Evolutionary conservation across 2,113 vertebrate genomes (phyloP).

Genomic region (Campylomormyrus tamandua): DNA sequence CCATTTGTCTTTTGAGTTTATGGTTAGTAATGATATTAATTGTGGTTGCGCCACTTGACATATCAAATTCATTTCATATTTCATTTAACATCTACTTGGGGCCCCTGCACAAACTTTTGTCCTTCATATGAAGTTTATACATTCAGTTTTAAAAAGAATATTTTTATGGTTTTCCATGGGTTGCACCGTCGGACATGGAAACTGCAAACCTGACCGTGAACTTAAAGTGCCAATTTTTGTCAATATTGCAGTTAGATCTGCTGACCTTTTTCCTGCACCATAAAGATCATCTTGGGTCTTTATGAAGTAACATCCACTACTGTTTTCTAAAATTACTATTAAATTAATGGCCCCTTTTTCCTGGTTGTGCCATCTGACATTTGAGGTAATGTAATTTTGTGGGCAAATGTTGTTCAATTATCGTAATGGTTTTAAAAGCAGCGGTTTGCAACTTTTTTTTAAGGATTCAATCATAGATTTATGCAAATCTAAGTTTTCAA

Average conservation of each 20-base stretch:
- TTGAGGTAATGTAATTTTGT: background rate
- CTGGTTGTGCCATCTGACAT: background rate
- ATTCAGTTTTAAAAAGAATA: background rate
- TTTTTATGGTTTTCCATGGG: background rate
- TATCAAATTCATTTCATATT: too few relatives aligned
- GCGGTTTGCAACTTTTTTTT: background rate
- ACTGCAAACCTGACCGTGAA: background rate
- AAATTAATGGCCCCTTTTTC: background rate
- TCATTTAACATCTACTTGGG: background rate
- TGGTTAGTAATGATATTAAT: background rate
- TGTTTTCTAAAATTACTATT: background rate
- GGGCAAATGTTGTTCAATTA: background rate
- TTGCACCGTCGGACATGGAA: background rate
- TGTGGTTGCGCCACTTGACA: too few relatives aligned
- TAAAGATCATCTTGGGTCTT: background rate
- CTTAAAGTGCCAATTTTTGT: background rate
- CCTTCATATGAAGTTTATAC: background rate
- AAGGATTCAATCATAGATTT: background rate
- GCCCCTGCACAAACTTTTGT: background rate
- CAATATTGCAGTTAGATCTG: background rate
- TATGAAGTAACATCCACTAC: background rate
- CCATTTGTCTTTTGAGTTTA: background rate
- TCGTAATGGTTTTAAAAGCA: background rate
- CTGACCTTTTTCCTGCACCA: background rate
- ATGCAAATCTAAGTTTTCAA: background rate